A percentile compares a stretch with the other conserved stretches of the same genome.
Evolutionary conservation across 2,113 vertebrate genomes (phyloP).

Genomic region (Rhinopomastus cyanomelas): DNA sequence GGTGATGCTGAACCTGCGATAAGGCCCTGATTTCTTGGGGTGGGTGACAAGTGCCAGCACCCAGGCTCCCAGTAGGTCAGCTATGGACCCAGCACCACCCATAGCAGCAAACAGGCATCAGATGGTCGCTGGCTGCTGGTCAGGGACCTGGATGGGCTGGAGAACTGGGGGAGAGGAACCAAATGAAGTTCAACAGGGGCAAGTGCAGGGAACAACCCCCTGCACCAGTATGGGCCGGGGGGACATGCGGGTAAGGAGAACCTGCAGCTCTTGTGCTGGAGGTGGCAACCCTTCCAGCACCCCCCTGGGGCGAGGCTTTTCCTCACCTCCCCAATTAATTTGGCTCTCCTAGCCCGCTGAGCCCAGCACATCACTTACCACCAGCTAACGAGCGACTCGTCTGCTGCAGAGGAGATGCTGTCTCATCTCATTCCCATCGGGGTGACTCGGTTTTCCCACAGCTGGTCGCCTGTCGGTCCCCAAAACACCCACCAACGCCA

Average conservation of each 20-base stretch:
- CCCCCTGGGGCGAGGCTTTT: too few relatives aligned
- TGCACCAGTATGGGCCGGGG: too few relatives aligned
- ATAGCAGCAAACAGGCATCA: neutral
- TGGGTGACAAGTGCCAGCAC: neutral
- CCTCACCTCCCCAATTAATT: slow-evolving; percentile 48
- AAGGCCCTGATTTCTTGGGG: neutral
- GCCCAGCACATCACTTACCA: slow-evolving; percentile 50
- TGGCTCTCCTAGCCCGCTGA: slow-evolving; percentile 45
- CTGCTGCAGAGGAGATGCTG: slow-evolving; percentile 7
- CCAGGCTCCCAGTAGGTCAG: neutral
- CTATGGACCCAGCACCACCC: neutral
- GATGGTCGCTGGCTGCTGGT: neutral
- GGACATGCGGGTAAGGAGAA: too few relatives aligned
- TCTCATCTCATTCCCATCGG: neutral
- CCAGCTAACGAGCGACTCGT: slow-evolving; percentile 38
- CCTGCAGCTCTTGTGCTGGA: too few relatives aligned
- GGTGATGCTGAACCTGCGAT: neutral
- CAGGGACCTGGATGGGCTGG: neutral
- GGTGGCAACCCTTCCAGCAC: too few relatives aligned
- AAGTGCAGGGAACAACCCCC: too few relatives aligned
- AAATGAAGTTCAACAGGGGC: too few relatives aligned
- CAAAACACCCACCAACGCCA: fast-evolving
- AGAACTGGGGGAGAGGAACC: neutral
- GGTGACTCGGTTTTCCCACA: neutral
- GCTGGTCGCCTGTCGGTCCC: too few relatives aligned